phyloP scores from a whole-genome alignment of 2,113 vertebrate genomes.

The Entelurus aequoreus region DNA sequence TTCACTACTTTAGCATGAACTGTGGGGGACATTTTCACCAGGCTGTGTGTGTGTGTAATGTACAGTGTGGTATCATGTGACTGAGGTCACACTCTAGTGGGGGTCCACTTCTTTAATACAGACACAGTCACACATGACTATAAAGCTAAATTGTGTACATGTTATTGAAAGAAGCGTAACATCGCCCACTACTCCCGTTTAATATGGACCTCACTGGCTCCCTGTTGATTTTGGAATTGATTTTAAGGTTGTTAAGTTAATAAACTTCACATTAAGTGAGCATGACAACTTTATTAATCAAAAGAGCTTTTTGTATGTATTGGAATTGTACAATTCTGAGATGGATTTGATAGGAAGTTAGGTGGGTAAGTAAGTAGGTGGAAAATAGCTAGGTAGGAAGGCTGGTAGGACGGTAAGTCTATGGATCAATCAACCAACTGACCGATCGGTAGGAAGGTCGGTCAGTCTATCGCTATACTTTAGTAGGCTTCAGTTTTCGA shows the following conservation, averaged over 20 bases:
- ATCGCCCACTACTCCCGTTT: neutral
- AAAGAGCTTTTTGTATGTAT: no score
- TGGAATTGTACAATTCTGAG: no score
- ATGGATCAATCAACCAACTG: no score
- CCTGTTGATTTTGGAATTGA: neutral
- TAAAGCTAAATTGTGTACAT: neutral
- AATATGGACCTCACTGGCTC: neutral
- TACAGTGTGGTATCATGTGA: constrained; percentile 27
- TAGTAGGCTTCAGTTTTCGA: no score
- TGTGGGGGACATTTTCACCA: constrained; percentile 13
- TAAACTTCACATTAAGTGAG: no score
- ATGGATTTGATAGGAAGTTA: no score
- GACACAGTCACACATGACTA: neutral
- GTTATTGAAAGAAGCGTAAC: neutral
- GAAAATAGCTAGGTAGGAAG: no score
- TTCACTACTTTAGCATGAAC: constrained; percentile 1
- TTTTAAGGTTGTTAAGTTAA: neutral
- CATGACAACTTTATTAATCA: no score
- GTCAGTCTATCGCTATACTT: no score
- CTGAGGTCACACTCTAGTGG: constrained; percentile 17
- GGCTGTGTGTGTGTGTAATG: neutral
- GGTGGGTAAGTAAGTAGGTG: no score
- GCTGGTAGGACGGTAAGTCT: no score
- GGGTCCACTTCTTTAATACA: neutral
- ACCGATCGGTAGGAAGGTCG: no score